These are phyloP conservation scores for Ploceus nigricollis DNA, from an alignment of 2,113 vertebrate species.

Conservation along the genomic window DNA sequence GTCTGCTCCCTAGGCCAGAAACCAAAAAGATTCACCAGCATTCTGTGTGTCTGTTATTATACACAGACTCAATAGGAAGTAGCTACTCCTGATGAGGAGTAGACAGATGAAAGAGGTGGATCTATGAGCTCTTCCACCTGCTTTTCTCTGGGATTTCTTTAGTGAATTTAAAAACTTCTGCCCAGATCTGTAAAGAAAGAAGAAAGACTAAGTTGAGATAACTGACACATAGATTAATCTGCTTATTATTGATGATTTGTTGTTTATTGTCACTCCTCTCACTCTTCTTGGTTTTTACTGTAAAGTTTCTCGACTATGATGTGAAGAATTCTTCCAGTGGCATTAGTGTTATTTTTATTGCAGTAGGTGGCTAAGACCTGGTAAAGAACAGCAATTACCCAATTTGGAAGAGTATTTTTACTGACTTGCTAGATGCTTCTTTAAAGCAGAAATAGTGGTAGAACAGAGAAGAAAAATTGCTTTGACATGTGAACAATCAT, in stretches of 20 bases:
- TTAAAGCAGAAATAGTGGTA: not conserved
- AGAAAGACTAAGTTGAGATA: not conserved
- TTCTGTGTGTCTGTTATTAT: not conserved
- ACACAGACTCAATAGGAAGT: not conserved
- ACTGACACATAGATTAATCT: not conserved
- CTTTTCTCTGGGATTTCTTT: not conserved
- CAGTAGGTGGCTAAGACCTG: not conserved
- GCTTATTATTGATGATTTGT: not conserved
- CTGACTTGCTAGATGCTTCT: not conserved
- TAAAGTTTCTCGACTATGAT: not conserved
- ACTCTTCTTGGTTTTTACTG: not conserved
- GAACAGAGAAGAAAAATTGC: not conserved
- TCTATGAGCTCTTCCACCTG: not conserved
- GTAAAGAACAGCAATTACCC: not conserved
- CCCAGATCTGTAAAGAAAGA: not conserved
- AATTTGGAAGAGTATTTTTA: not conserved
- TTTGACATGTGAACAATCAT: not conserved
- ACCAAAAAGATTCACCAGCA: not conserved
- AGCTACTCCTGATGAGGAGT: not conserved
- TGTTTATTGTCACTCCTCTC: not conserved
- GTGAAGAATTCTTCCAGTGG: not conserved
- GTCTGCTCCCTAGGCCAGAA: not conserved
- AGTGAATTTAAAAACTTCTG: not conserved
- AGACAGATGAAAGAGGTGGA: not conserved
- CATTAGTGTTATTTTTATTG: not conserved